Conservation (phyloP, 2,113 vertebrate species). For the Etheostoma spectabile region DNA sequence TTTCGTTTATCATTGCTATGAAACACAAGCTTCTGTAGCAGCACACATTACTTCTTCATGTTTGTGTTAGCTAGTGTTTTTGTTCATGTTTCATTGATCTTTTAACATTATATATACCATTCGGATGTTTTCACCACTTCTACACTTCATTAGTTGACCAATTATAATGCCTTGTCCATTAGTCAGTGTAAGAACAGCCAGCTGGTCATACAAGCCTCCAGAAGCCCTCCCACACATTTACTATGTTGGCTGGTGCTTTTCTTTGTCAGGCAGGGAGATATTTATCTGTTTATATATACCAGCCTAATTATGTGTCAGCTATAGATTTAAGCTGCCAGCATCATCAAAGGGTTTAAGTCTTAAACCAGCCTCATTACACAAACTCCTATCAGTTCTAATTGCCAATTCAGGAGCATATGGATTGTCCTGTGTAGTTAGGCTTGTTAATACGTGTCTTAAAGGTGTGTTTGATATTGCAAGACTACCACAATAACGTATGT, state of each 20-base stretch:
- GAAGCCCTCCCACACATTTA: not conserved
- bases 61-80: not conserved
- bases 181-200: not conserved
- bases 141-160: slow-evolving; percentile 25
- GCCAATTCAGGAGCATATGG: slow-evolving; percentile 51
- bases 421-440: not conserved
- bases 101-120: not conserved
- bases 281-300: slow-evolving; percentile 52
- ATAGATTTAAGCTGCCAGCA: slow-evolving; percentile 57
- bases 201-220: slow-evolving; percentile 4
- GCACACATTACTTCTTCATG: not conserved
- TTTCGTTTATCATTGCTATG: not conserved
- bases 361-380: slow-evolving; percentile 67
- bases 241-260: slow-evolving; percentile 15
- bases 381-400: slow-evolving; percentile 57
- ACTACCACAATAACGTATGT: too few relatives aligned
- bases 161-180: slow-evolving; percentile 15
- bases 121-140: not conserved
- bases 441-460: not conserved
- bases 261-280: slow-evolving; percentile 39
- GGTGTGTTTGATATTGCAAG: not conserved
- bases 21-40: not conserved
- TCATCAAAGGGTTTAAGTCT: slow-evolving; percentile 59
- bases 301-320: slow-evolving; percentile 59
- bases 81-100: not conserved